A percentile compares a stretch with the other conserved stretches of the same genome.
Evolutionary conservation across 2,113 vertebrate genomes (phyloP).

Genomic region (Anhinga anhinga): DNA sequence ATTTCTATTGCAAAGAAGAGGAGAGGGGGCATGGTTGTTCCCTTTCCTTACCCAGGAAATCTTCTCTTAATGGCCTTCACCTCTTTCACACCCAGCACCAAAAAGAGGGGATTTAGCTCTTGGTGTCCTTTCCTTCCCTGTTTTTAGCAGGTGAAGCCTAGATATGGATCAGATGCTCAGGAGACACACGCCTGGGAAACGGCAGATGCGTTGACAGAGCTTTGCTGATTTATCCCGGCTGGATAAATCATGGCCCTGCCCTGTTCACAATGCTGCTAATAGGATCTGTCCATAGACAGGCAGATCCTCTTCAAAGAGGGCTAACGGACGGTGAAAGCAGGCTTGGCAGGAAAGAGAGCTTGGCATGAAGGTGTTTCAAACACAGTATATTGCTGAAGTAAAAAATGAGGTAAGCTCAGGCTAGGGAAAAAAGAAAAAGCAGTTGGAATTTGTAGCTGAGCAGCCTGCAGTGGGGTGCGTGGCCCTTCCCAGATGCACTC

Average conservation of each 20-base stretch:
- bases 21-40: not conserved
- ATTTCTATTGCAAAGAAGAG: not conserved
- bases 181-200: not conserved
- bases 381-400: not conserved
- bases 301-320: not conserved
- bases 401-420: not conserved
- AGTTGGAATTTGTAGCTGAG: not conserved
- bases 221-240: not conserved
- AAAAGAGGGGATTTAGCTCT: not conserved
- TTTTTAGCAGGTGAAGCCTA: not conserved
- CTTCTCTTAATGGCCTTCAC: not conserved
- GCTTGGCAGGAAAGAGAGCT: not conserved
- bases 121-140: not conserved
- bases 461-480: not conserved
- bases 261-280: not conserved
- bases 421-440: not conserved
- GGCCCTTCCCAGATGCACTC: not conserved
- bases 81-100: not conserved
- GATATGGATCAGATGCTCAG: not conserved
- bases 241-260: not conserved
- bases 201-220: not conserved
- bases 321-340: not conserved
- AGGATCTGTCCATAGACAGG: not conserved
- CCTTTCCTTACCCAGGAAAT: not conserved
- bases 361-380: not conserved